Conservation (phyloP, 2,888 invertebrate genomes). For the Plagiodera versicolora region DNA sequence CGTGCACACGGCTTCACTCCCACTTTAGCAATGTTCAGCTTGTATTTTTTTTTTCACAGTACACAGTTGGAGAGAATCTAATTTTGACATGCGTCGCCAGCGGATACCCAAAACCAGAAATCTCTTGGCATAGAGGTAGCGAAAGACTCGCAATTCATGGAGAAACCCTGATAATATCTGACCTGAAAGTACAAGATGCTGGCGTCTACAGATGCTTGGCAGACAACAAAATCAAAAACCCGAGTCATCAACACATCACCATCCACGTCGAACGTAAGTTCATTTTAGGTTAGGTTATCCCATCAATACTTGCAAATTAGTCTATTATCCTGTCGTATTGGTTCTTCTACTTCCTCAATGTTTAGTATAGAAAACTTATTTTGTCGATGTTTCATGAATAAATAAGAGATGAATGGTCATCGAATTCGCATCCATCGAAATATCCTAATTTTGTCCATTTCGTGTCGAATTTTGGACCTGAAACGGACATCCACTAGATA, state of each 20-base stretch:
- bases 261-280: slow-evolving; percentile 51
- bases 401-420: too few species aligned
- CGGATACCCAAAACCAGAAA: slow-evolving; percentile 54
- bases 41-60: slow-evolving; percentile 37
- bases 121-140: slow-evolving; percentile 51
- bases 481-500: too few species aligned
- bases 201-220: slow-evolving; percentile 57
- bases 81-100: slow-evolving; percentile 52
- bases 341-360: too few species aligned
- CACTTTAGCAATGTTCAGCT: too few species aligned
- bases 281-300: neutral
- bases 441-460: too few species aligned
- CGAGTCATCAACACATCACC: slow-evolving; percentile 46
- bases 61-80: slow-evolving; percentile 50
- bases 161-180: slow-evolving; percentile 48
- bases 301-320: neutral
- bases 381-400: too few species aligned
- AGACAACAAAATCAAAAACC: slow-evolving; percentile 51
- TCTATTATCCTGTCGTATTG: too few species aligned
- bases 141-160: slow-evolving; percentile 42
- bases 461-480: too few species aligned
- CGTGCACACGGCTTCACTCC: too few species aligned
- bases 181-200: slow-evolving; percentile 46
- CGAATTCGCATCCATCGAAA: too few species aligned
- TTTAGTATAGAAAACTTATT: too few species aligned